These are phyloP conservation scores for Palythoa grandiflora DNA, from an alignment of 92 coral and sea anemone species.

Conservation along the genomic window DNA sequence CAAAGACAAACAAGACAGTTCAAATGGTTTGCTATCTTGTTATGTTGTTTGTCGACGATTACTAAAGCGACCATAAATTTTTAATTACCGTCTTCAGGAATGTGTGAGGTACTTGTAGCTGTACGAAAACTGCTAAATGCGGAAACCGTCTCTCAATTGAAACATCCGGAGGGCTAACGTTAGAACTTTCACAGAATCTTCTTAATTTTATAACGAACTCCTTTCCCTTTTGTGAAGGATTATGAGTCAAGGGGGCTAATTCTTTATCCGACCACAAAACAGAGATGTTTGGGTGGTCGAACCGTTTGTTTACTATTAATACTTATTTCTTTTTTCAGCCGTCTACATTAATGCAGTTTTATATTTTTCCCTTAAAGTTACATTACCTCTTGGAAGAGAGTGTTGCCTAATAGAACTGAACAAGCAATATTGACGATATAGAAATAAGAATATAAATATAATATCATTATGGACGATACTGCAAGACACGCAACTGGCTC, in stretches of 20 bases:
- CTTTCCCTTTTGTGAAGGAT: conserved; percentile 33
- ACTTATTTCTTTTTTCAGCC: no score
- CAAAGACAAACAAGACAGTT: conserved; percentile 15
- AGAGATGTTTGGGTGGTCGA: conserved; percentile 29
- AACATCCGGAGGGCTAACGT: conserved; percentile 15
- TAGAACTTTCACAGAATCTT: conserved; percentile 19
- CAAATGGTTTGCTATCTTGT: not conserved
- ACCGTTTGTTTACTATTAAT: not conserved
- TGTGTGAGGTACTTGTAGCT: not conserved
- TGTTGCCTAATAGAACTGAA: no score
- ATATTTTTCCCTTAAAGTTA: not conserved
- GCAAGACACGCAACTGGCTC: no score
- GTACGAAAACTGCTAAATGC: not conserved
- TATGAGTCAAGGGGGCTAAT: conserved; percentile 16
- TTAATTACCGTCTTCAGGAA: not conserved
- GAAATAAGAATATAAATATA: no score
- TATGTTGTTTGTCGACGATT: conserved; percentile 1
- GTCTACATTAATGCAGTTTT: no score
- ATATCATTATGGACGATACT: no score
- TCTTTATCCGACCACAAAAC: conserved; percentile 46
- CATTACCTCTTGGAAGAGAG: not conserved
- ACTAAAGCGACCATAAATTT: not conserved
- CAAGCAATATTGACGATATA: not conserved
- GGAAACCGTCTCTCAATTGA: conserved; percentile 23
- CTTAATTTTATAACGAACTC: conserved; percentile 40